These are phyloP conservation scores for Choreutis nemorana DNA, from an alignment of 2,888 invertebrate species.

Conservation along the genomic window DNA sequence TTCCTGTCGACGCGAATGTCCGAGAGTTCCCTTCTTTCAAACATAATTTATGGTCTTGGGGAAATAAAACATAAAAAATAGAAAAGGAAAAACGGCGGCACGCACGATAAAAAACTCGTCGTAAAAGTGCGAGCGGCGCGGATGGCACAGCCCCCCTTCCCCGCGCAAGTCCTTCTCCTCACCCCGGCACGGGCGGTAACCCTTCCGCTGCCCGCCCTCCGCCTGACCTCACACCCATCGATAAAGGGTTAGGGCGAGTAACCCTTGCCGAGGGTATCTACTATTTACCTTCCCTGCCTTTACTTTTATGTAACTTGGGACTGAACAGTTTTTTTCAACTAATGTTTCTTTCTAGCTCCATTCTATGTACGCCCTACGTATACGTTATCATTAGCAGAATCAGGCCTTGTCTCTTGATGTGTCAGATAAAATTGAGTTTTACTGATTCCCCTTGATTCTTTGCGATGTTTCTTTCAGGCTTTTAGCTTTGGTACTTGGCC, in stretches of 20 bases:
- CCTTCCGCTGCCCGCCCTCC: constrained; percentile 54
- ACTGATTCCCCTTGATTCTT: too few relatives aligned
- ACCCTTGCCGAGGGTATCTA: constrained; percentile 46
- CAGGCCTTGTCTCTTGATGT: too few relatives aligned
- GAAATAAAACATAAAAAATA: constrained; percentile 68
- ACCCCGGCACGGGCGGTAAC: constrained; percentile 45
- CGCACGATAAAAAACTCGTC: constrained; percentile 66
- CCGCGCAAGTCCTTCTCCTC: constrained; percentile 18
- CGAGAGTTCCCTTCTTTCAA: constrained; percentile 67
- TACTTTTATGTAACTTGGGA: too few relatives aligned
- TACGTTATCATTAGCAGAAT: too few relatives aligned
- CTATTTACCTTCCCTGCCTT: too few relatives aligned
- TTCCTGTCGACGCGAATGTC: constrained; percentile 59
- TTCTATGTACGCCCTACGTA: too few relatives aligned
- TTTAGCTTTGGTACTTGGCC: too few relatives aligned
- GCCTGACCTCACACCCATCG: constrained; percentile 31
- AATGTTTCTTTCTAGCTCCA: too few relatives aligned
- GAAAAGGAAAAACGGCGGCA: constrained; percentile 67
- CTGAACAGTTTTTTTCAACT: too few relatives aligned
- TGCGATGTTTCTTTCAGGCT: too few relatives aligned
- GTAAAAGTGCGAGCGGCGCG: constrained; percentile 48
- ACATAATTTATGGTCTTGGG: constrained; percentile 68
- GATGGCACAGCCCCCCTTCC: constrained; percentile 28
- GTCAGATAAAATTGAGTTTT: too few relatives aligned
- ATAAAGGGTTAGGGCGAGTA: constrained; percentile 58